Percentiles rank a stretch among this genome's conserved stretches.
phyloP scores from a whole-genome alignment of 1,140 invertebrate genomes.

The Pseudomyrmex flavicornis region DNA sequence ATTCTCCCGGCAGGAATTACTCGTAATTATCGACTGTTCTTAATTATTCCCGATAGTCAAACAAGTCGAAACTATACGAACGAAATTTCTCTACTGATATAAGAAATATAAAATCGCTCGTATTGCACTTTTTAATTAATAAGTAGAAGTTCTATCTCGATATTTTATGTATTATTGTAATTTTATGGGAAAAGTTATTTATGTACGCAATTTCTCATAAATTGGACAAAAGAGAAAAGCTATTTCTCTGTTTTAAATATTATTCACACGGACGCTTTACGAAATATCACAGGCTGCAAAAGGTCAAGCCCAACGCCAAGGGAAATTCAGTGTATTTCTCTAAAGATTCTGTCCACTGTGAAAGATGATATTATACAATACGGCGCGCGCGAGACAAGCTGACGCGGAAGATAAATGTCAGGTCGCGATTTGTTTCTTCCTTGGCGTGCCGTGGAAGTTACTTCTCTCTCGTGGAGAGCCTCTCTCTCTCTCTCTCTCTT shows the following conservation, averaged over 20 bases:
- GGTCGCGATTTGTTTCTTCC: constrained; percentile 46
- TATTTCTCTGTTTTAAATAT: constrained; percentile 23
- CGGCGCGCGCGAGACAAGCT: constrained; percentile 38
- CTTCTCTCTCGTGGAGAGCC: background rate
- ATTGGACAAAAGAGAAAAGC: too few relatives aligned
- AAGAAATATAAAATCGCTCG: background rate
- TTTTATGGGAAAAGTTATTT: too few relatives aligned
- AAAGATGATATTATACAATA: constrained; percentile 26
- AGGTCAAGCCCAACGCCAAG: constrained; percentile 11
- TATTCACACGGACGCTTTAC: background rate
- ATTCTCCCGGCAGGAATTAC: constrained; percentile 28
- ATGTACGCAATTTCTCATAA: too few relatives aligned
- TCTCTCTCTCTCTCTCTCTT: too few relatives aligned
- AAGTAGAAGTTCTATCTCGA: background rate
- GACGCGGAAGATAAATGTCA: constrained; percentile 56
- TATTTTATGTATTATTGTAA: background rate
- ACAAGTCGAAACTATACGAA: background rate
- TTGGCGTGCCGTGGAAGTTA: background rate
- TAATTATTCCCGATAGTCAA: constrained; percentile 34
- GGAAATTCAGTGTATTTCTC: constrained; percentile 21
- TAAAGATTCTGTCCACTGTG: constrained; percentile 27
- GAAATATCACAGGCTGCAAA: constrained; percentile 1
- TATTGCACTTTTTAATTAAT: background rate
- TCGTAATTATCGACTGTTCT: constrained; percentile 52
- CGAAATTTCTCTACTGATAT: background rate